Evolutionary conservation across 1,140 invertebrate species (phyloP).

Genomic region (Solenopsis invicta): DNA sequence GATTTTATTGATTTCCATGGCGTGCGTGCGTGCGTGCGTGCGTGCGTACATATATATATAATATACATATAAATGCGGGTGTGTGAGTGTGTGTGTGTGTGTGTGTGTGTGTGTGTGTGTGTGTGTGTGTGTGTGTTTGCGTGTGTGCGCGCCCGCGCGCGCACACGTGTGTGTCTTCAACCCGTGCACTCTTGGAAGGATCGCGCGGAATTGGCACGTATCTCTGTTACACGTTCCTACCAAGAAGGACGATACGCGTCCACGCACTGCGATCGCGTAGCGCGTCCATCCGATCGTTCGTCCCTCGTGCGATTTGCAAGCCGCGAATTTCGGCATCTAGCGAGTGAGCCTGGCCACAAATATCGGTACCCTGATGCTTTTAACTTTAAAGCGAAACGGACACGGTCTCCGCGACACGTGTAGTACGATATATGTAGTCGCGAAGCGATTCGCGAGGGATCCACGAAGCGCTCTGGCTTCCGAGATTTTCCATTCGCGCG

Average conservation of each 20-base stretch:
- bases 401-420: not conserved
- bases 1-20: conserved; percentile 35
- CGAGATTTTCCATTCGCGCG: conserved; percentile 15
- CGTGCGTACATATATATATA: not conserved
- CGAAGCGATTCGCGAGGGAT: conserved; percentile 20
- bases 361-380: not conserved
- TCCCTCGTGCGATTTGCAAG: conserved; percentile 8
- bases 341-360: not conserved
- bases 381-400: not conserved
- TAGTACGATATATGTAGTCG: no score
- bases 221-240: conserved; percentile 16
- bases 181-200: conserved; percentile 30
- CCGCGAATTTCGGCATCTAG: conserved; percentile 15
- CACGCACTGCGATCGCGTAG: not conserved
- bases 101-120: not conserved
- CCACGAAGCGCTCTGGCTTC: not conserved
- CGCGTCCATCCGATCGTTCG: not conserved
- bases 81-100: not conserved
- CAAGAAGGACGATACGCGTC: not conserved
- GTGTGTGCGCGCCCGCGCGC: not conserved
- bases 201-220: not conserved
- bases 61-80: not conserved
- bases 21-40: not conserved
- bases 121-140: not conserved
- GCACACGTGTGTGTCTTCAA: not conserved